These are phyloP conservation scores for Troides oblongomaculatus DNA, from an alignment of 2,888 invertebrate species.

Conservation along the genomic window DNA sequence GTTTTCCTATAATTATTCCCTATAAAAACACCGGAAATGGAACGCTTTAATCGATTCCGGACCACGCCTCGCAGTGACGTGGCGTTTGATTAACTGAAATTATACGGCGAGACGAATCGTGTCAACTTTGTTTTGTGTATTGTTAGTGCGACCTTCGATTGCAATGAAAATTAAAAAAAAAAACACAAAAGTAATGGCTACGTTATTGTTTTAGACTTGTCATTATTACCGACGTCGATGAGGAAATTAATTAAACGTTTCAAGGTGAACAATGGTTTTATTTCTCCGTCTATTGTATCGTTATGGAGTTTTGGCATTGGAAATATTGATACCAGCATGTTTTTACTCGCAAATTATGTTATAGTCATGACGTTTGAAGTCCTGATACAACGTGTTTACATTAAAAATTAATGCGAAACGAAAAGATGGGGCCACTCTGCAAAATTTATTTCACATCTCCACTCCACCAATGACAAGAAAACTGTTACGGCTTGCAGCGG, in stretches of 20 bases:
- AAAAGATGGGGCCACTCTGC: conserved; percentile 81
- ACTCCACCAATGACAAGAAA: conserved; percentile 79
- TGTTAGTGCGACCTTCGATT: conserved; percentile 69
- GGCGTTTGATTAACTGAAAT: conserved; percentile 74
- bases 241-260: conserved; percentile 72
- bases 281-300: conserved; percentile 39
- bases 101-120: conserved; percentile 75
- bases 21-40: conserved; percentile 75
- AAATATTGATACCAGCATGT: conserved; percentile 37
- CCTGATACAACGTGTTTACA: conserved; percentile 65
- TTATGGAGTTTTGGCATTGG: conserved; percentile 23
- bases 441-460: conserved; percentile 80
- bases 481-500: conserved; percentile 80
- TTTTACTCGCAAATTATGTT: conserved; percentile 64
- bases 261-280: conserved; percentile 65
- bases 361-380: conserved; percentile 74
- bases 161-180: conserved; percentile 73
- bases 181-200: conserved; percentile 47
- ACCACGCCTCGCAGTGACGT: conserved; percentile 71
- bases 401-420: conserved; percentile 78
- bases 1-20: conserved; percentile 73
- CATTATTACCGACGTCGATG: conserved; percentile 66
- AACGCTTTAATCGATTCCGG: conserved; percentile 76
- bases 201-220: conserved; percentile 75
- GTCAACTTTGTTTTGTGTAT: conserved; percentile 73